A percentile compares a stretch with the other conserved stretches of the same genome.
phyloP scores from a whole-genome alignment of 2,797 vertebrate genomes.

The Chaetophractus vellerosus region DNA sequence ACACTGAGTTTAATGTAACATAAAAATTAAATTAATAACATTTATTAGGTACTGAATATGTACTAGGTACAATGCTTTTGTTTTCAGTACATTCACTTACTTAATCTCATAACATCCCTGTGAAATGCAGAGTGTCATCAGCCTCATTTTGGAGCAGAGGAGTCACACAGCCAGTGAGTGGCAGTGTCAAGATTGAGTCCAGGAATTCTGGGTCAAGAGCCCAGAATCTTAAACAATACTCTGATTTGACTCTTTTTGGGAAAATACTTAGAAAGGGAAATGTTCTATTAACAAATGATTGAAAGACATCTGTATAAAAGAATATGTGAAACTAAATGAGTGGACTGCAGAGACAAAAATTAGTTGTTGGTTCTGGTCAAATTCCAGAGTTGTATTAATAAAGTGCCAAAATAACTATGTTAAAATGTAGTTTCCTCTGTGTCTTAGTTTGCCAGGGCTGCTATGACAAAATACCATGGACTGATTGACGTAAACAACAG shows the following conservation, averaged over 20 bases:
- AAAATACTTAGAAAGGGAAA: background rate
- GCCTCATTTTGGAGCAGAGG: background rate
- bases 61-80: background rate
- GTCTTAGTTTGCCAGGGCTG: too few relatives aligned
- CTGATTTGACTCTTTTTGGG: background rate
- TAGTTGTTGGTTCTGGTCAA: background rate
- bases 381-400: background rate
- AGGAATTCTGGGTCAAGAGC: background rate
- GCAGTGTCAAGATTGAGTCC: background rate
- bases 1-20: background rate
- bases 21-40: background rate
- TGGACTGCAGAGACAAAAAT: background rate
- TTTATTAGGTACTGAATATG: background rate
- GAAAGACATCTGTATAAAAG: background rate
- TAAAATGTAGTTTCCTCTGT: background rate
- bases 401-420: background rate
- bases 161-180: background rate
- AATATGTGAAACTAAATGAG: background rate
- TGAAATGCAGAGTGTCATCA: rapidly evolving
- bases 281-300: background rate
- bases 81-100: background rate
- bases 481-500: too few relatives aligned
- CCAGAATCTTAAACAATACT: background rate
- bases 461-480: too few relatives aligned
- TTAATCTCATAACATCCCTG: background rate